Evolutionary conservation across 2,888 invertebrate genomes (phyloP), one percentile per base, ranked within the genome.

Genomic region (Scaptomyza flava): DNA sequence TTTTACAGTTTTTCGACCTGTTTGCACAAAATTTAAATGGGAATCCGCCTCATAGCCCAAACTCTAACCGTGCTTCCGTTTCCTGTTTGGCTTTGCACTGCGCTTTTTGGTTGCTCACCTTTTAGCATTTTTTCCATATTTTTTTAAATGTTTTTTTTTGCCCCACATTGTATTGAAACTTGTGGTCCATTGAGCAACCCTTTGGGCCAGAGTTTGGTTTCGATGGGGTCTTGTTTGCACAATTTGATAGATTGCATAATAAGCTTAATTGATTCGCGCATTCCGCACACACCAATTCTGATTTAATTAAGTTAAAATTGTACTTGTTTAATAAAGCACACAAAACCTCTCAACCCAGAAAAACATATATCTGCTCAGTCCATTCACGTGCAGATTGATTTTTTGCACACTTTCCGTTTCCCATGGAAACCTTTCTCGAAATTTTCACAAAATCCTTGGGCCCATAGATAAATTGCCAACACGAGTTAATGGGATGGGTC

Each of bases 211-310:
- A 50, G 33, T 41, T 41, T 41, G 41, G 17, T 3, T 38, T 46
- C 48, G 20, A 11, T 14, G 20, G 17, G 20, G 12, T 34, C 79
- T 63, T 77, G 77, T 73, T 87, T 87, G 72, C 80, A 53, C 77
- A 81, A 88, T 80, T 88, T 87, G 87, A 87, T 87, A 80, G 89
- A 89, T 87, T 87, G 81, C 84, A 86, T 87, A 89, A 87, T 89
- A 89, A 87, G 81, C 89, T 81, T 88, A 89, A 87, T 87, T 87
- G 85, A 86, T 83, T 79, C 76, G 79, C 66, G 68, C 78, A 78
- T 64, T 84, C 75, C 69, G 80, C 77, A 48, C 50, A 50, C 50
- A 52, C 60, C 87, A 72, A 74, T 84, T 89, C 70, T 73, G 89
- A 87, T 87, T 84, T 84, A 87, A 84, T 84, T 89, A 87, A 87